Evolutionary conservation across 2,113 vertebrate genomes (phyloP), one percentile per base, ranked within the genome.

Genomic region (Ranitomeya variabilis): DNA sequence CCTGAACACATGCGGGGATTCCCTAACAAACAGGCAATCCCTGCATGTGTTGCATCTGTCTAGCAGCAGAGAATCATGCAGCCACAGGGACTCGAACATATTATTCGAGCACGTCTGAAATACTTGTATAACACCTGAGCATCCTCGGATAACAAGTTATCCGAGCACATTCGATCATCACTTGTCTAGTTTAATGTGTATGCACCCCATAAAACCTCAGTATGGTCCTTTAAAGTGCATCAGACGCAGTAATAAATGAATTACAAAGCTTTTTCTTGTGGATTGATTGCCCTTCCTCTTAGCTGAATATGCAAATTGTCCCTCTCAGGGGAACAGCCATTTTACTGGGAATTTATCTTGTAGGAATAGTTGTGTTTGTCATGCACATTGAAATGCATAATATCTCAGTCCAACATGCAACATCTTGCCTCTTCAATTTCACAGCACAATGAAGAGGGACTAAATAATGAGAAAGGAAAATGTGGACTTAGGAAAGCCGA

Each of bases 321-420:
- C 15, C 52, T 79, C 76, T 79, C 51, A 12, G 18, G 74, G 74
- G 74, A 77, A 51, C 26, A 54, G 74, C 74, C 45, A 21, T 77
- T 52, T 77, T 77, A 77, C 18, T 21, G 51, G 51, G 52, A 79
- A 55, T 55, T 79, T 79, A 51, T 79, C 52, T 14, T 55, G 76
- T 79, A 79, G 76, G 15, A 79, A 79, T 79, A 55, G 76, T 55
- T 79, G 76, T 55, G 76, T 79, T 79, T 79, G 37, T 79, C 51
- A 55, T 79, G 52, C 21, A 14, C 76, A 79, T 55, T 55, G 54
- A 79, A 79, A n/a, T 79, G 52, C 13, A 79, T 55, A 79, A 79
- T 79, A 52, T 79, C 54, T 55, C 7, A 79, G 76, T 55, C 76
- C 76, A 55, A 79, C 11, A 55, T 11, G 14, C 51, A 79, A 79